A percentile compares a stretch with the other conserved stretches of the same genome.
Evolutionary conservation across 2,888 invertebrate genomes (phyloP).

Genomic region (Phoenoteleia sp.): DNA sequence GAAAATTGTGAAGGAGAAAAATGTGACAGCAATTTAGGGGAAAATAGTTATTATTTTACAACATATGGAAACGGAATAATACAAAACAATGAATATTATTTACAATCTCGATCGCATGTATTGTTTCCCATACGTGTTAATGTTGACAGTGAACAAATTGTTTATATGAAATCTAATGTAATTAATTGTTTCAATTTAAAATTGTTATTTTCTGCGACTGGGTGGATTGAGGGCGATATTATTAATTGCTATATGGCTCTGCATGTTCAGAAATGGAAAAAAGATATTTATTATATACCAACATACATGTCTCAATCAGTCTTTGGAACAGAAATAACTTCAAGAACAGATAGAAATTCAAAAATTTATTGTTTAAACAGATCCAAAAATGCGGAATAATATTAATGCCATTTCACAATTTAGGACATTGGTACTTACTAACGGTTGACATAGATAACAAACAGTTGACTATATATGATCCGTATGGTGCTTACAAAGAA

Average conservation of each 20-base stretch:
- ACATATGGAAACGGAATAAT: neutral
- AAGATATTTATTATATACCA: neutral
- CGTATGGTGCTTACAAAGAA: neutral
- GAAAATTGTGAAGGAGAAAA: too few species aligned
- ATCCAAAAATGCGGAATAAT: too few species aligned
- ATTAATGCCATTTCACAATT: constrained; percentile 4
- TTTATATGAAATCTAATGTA: neutral
- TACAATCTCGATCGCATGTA: neutral
- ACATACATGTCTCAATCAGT: neutral
- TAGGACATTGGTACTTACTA: constrained; percentile 19
- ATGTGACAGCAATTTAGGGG: too few species aligned
- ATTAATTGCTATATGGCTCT: neutral
- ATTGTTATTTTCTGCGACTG: too few species aligned
- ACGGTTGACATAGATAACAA: neutral
- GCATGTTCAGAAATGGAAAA: neutral
- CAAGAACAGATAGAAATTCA: neutral
- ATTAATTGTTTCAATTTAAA: neutral
- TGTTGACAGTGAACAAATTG: too few species aligned
- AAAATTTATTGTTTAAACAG: too few species aligned
- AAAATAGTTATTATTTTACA: neutral
- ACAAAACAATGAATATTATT: neutral
- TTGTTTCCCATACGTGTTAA: too few species aligned
- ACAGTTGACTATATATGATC: constrained; percentile 19
- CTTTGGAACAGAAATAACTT: neutral
- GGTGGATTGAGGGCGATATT: neutral